Percentiles rank a stretch among this genome's conserved stretches.
phyloP scores from a whole-genome alignment of 2,113 vertebrate genomes.

The Bubo blakistoni region DNA sequence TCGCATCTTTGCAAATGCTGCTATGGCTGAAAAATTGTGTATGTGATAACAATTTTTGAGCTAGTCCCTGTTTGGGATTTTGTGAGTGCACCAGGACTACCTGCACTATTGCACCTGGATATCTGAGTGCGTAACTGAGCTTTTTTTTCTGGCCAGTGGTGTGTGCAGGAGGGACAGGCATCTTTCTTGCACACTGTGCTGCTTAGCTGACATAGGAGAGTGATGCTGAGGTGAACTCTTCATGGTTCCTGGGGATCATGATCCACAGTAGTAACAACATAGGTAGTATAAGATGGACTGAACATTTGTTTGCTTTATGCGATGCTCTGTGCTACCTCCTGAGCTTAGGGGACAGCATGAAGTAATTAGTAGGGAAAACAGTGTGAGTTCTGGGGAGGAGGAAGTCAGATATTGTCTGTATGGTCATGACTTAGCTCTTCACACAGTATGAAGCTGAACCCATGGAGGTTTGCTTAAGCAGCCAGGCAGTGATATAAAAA shows the following conservation, averaged over 20 bases:
- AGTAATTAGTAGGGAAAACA: neutral
- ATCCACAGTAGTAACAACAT: neutral
- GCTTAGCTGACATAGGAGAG: neutral
- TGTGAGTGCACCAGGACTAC: neutral
- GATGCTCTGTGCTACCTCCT: neutral
- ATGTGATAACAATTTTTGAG: neutral
- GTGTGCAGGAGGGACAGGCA: neutral
- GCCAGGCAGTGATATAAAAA: neutral
- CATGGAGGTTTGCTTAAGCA: neutral
- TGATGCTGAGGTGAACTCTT: neutral
- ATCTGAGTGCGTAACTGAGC: neutral
- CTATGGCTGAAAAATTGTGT: too few relatives aligned
- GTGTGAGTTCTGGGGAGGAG: neutral
- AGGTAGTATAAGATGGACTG: neutral
- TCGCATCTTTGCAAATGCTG: neutral
- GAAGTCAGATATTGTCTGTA: neutral
- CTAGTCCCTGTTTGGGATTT: neutral
- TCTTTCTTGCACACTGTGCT: neutral
- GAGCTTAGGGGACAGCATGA: neutral
- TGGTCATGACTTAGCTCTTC: neutral
- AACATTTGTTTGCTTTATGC: neutral
- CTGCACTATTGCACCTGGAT: neutral
- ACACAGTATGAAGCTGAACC: neutral
- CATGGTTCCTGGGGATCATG: fast-evolving
- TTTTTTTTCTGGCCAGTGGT: neutral